phyloP scores from a whole-genome alignment of 2,888 invertebrate species.

The Mesorhabditis spiculigera region DNA sequence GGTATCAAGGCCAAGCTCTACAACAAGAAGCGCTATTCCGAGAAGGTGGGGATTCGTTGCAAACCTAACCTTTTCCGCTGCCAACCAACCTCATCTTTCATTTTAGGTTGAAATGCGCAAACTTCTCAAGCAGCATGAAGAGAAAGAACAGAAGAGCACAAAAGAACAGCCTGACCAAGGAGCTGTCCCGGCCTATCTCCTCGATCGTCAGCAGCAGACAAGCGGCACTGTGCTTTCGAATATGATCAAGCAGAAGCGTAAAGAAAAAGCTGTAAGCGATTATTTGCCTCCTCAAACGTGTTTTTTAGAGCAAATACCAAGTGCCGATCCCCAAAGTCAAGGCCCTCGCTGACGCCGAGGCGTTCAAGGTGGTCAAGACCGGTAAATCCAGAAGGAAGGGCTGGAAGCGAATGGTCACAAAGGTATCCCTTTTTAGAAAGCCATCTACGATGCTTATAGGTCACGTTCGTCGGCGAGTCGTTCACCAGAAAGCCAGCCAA shows the following conservation, averaged over 20 bases:
- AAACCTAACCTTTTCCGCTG: not conserved
- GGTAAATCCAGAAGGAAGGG: conserved; percentile 69
- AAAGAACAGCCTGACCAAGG: conserved; percentile 70
- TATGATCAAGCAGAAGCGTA: conserved; percentile 98
- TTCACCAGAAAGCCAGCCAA: conserved; percentile 99
- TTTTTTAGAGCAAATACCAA: conserved; percentile 85
- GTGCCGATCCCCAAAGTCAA: conserved; percentile 97
- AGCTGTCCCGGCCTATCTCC: conserved; percentile 88
- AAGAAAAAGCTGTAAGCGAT: conserved; percentile 79
- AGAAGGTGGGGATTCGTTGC: conserved; percentile 76
- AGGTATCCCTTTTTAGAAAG: conserved; percentile 67
- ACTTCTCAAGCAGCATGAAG: conserved; percentile 86
- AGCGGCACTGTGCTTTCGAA: conserved; percentile 93
- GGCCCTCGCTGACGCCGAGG: conserved; percentile 92
- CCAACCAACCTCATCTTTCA: not conserved
- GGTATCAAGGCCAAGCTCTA: conserved; percentile 96
- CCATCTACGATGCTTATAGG: conserved; percentile 15
- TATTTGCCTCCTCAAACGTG: conserved; percentile 4
- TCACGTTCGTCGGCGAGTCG: conserved; percentile 84
- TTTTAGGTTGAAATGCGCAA: conserved; percentile 54
- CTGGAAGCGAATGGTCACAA: conserved; percentile 99
- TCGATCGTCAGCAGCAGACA: conserved; percentile 90
- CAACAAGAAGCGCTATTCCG: conserved; percentile 91
- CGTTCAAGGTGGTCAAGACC: conserved; percentile 71
- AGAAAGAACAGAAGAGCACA: conserved; percentile 75